Conservation (phyloP, 2,888 invertebrate genomes). For the Uloborus plumipes region DNA sequence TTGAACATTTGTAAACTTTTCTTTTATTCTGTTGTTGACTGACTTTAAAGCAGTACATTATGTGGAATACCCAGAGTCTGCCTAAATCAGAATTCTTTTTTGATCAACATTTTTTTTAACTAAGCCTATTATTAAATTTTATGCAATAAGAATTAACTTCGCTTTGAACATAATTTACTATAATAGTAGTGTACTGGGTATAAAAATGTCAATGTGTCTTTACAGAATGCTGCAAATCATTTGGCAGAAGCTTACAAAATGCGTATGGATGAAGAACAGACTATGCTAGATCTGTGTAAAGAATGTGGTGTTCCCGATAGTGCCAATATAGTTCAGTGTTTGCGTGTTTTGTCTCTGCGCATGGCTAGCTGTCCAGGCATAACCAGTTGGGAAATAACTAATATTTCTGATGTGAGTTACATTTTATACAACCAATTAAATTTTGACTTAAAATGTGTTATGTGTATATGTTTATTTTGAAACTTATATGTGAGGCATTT, state of each 20-base stretch:
- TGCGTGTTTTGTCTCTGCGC: conserved; percentile 74
- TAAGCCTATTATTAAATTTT: too few relatives aligned
- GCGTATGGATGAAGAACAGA: conserved; percentile 73
- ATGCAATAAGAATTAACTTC: background rate
- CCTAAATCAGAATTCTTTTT: too few relatives aligned
- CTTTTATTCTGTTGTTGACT: too few relatives aligned
- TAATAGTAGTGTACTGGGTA: background rate
- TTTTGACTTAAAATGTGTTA: too few relatives aligned
- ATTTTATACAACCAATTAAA: too few relatives aligned
- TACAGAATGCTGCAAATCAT: conserved; percentile 67
- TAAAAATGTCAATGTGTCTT: background rate
- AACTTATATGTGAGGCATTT: too few relatives aligned
- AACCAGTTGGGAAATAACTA: conserved; percentile 68
- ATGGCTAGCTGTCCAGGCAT: conserved; percentile 71
- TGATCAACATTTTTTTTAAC: too few relatives aligned
- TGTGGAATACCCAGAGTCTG: too few relatives aligned
- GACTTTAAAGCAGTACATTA: too few relatives aligned
- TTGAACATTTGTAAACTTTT: too few relatives aligned
- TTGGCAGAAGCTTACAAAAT: conserved; percentile 70
- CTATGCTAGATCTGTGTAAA: conserved; percentile 74
- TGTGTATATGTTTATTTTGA: too few relatives aligned
- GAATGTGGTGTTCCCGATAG: conserved; percentile 75
- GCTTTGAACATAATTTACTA: background rate
- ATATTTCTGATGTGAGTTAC: conserved; percentile 68
- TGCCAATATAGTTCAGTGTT: conserved; percentile 75